Evolutionary conservation across 2,113 vertebrate genomes (phyloP).

Genomic region (Tricholaema leucomelas): DNA sequence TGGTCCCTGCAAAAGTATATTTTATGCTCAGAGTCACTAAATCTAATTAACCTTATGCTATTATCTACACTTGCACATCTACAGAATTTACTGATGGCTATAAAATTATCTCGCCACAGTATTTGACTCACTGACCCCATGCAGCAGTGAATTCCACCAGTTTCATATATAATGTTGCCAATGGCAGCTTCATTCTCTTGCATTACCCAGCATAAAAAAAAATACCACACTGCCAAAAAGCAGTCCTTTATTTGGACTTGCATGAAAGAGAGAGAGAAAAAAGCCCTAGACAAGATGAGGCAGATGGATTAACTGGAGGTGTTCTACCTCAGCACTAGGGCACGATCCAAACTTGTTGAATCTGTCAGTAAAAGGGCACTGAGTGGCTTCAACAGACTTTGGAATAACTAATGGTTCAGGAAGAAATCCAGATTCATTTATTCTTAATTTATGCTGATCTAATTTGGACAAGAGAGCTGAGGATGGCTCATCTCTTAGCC

Average conservation of each 20-base stretch:
- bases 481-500: background rate
- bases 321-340: background rate
- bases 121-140: slow-evolving; percentile 62
- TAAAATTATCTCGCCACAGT: slow-evolving; percentile 65
- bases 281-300: background rate
- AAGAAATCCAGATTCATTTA: slow-evolving; percentile 23
- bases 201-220: background rate
- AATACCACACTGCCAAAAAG: background rate
- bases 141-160: background rate
- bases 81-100: slow-evolving; percentile 63
- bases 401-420: background rate
- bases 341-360: background rate
- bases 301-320: background rate
- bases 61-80: slow-evolving; percentile 56
- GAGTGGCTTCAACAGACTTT: background rate
- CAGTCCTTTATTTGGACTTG: background rate
- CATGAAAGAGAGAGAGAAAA: background rate
- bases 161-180: slow-evolving; percentile 39
- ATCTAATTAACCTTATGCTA: slow-evolving; percentile 71
- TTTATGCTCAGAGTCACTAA: slow-evolving; percentile 50
- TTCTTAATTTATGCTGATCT: slow-evolving; percentile 3
- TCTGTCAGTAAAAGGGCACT: background rate
- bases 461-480: background rate
- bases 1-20: slow-evolving; percentile 21
- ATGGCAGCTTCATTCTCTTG: background rate